A percentile compares a stretch with the other conserved stretches of the same genome.
Evolutionary conservation across 2,113 vertebrate species (phyloP).

Genomic region (Apteryx mantelli): DNA sequence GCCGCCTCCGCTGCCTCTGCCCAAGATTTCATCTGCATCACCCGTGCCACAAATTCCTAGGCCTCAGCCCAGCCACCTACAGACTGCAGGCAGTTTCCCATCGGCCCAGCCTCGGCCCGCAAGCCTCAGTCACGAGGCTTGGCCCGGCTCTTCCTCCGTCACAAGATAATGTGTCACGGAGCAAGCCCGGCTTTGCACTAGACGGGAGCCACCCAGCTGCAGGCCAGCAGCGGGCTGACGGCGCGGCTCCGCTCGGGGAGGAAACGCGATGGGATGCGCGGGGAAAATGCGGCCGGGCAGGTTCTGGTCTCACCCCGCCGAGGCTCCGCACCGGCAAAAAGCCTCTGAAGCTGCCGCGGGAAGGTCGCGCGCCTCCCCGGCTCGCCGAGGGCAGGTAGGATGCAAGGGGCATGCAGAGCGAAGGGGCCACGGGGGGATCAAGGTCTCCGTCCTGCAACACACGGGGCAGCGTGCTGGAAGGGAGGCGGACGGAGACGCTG

Average conservation of each 20-base stretch:
- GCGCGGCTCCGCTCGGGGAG: not conserved
- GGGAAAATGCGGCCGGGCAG: not conserved
- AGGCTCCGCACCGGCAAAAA: not conserved
- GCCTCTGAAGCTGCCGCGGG: not conserved
- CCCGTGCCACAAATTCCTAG: rapidly evolving
- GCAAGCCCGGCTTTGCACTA: not conserved
- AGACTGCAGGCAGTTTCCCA: not conserved
- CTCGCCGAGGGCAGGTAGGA: not conserved
- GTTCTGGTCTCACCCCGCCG: conserved; percentile 26
- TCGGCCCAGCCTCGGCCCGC: not conserved
- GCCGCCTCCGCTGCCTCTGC: not conserved
- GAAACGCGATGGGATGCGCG: not conserved
- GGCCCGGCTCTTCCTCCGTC: not conserved
- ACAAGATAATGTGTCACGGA: not conserved
- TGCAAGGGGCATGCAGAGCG: not conserved
- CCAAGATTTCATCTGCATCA: not conserved
- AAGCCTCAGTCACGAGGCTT: not conserved
- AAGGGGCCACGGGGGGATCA: not conserved
- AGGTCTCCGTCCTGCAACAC: not conserved
- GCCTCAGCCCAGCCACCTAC: not conserved
- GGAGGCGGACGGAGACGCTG: not conserved
- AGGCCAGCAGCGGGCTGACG: not conserved
- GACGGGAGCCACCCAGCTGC: not conserved
- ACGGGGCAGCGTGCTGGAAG: rapidly evolving
- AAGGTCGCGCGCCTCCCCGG: not conserved